Evolutionary conservation across 2,113 vertebrate species (phyloP).

Genomic region (Parus major): DNA sequence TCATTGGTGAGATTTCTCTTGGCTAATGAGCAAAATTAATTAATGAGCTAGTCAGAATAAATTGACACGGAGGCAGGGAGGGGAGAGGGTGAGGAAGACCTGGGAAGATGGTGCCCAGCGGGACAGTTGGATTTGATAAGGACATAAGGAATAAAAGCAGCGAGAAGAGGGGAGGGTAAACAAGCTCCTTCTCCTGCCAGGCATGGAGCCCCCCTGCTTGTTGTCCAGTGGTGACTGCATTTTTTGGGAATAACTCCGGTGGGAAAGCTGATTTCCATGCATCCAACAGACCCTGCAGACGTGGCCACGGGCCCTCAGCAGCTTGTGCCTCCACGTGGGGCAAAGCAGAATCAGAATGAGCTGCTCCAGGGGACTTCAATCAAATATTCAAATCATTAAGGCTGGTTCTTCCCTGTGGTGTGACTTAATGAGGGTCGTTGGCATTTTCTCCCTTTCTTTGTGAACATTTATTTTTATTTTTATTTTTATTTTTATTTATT

Average conservation of each 20-base stretch:
- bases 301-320: fast-evolving
- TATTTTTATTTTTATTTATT: too few relatives aligned
- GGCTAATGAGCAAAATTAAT: constrained; percentile 34
- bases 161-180: neutral
- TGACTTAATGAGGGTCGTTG: neutral
- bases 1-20: neutral
- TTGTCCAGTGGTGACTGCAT: neutral
- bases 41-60: neutral
- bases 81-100: neutral
- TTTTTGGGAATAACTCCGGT: neutral
- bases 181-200: neutral
- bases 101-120: fast-evolving
- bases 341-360: neutral
- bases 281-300: neutral
- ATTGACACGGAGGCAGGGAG: neutral
- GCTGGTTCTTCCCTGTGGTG: neutral
- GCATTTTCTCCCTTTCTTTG: neutral
- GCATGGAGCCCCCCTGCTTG: neutral
- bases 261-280: neutral
- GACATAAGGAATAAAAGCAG: neutral
- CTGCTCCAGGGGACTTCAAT: neutral
- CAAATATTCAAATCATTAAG: neutral
- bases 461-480: too few relatives aligned
- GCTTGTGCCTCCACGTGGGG: neutral
- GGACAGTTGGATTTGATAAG: neutral